Evolutionary conservation across 2,888 invertebrate species (phyloP).

Genomic region (Melolontha melolontha): DNA sequence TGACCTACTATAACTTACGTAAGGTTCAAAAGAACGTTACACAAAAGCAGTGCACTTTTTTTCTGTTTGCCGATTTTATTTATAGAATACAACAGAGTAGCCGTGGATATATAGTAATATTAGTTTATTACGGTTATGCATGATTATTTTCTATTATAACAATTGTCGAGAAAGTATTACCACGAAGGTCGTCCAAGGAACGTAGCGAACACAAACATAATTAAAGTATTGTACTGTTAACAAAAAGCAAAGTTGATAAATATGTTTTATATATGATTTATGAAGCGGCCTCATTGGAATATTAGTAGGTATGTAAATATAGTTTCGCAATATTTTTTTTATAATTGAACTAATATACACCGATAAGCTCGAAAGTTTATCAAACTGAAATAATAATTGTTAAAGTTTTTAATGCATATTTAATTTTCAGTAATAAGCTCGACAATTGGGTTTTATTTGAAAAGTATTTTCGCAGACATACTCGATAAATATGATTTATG

Average conservation of each 20-base stretch:
- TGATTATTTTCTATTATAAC: slow-evolving; percentile 18
- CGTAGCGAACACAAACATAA: slow-evolving; percentile 6
- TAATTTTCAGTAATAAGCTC: too few relatives aligned
- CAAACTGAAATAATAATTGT: too few relatives aligned
- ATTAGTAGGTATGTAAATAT: slow-evolving; percentile 1
- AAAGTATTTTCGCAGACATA: too few relatives aligned
- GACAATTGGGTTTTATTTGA: too few relatives aligned
- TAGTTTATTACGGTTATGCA: slow-evolving; percentile 6
- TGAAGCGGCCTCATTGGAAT: background rate
- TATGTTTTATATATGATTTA: slow-evolving; percentile 7
- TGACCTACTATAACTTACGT: slow-evolving; percentile 12
- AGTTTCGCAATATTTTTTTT: slow-evolving; percentile 4
- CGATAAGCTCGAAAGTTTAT: too few relatives aligned
- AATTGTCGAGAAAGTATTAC: slow-evolving; percentile 23
- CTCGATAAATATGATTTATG: too few relatives aligned
- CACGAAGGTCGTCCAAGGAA: slow-evolving; percentile 11
- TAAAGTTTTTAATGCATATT: too few relatives aligned
- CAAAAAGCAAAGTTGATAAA: slow-evolving; percentile 5
- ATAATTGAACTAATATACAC: too few relatives aligned
- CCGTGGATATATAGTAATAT: too few relatives aligned
- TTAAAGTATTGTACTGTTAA: slow-evolving; percentile 8
- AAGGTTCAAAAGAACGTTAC: slow-evolving; percentile 5
- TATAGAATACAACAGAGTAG: too few relatives aligned
- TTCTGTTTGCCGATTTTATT: too few relatives aligned
- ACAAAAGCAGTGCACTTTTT: too few relatives aligned